These are phyloP conservation scores for Gerris lacustris DNA, from an alignment of 2,888 invertebrate species.

Conservation along the genomic window DNA sequence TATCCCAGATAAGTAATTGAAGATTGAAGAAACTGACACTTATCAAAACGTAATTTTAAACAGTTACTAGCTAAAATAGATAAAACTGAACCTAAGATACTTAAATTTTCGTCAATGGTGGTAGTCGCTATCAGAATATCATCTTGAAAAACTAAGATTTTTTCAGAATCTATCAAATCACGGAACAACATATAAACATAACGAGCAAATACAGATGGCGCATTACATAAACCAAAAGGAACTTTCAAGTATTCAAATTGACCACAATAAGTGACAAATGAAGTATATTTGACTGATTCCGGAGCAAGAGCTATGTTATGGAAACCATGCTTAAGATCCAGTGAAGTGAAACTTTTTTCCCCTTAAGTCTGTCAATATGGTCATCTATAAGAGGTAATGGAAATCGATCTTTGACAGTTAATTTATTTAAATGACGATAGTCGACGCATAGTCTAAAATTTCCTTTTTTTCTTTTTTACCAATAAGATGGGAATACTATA, in stretches of 20 bases:
- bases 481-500: slow-evolving; percentile 14
- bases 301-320: neutral
- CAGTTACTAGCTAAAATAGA: slow-evolving; percentile 18
- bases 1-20: slow-evolving; percentile 30
- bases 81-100: slow-evolving; percentile 8
- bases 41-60: slow-evolving; percentile 29
- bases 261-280: neutral
- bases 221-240: slow-evolving; percentile 10
- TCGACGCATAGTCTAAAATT: slow-evolving; percentile 8
- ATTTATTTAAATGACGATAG: slow-evolving; percentile 7
- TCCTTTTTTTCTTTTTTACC: slow-evolving; percentile 11
- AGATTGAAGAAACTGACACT: slow-evolving; percentile 29
- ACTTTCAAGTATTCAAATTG: slow-evolving; percentile 10
- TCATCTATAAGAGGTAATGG: slow-evolving; percentile 15
- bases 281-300: neutral
- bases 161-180: neutral
- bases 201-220: neutral
- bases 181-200: neutral
- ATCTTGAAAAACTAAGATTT: slow-evolving; percentile 8
- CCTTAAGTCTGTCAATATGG: slow-evolving; percentile 7
- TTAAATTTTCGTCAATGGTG: slow-evolving; percentile 9
- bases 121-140: slow-evolving; percentile 9
- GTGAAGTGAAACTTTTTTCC: neutral
- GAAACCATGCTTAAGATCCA: slow-evolving; percentile 13
- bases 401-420: slow-evolving; percentile 6